These are phyloP conservation scores for Bryconaethiops microstoma DNA, from an alignment of 2,797 vertebrate species.

Conservation along the genomic window DNA sequence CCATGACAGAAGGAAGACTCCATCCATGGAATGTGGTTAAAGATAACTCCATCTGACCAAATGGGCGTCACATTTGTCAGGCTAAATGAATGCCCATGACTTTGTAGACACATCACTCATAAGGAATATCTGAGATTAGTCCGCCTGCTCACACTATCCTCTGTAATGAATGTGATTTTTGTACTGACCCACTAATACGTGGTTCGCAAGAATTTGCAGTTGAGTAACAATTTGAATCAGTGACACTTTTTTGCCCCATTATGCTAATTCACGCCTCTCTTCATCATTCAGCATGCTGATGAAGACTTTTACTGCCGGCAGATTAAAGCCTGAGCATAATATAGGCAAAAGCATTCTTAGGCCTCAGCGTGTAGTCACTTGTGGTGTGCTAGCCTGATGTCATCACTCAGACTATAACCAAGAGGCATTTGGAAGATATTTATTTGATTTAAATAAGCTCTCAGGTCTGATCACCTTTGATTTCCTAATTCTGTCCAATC, in stretches of 20 bases:
- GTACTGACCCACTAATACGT: neutral
- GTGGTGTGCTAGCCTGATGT: neutral
- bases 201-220: neutral
- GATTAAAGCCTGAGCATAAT: neutral
- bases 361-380: neutral
- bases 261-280: neutral
- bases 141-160: neutral
- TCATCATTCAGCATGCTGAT: neutral
- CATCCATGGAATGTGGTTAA: neutral
- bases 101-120: neutral
- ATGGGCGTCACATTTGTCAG: neutral
- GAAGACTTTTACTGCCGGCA: neutral
- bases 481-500: slow-evolving; percentile 16
- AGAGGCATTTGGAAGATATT: slow-evolving; percentile 27
- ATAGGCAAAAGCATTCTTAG: neutral
- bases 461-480: slow-evolving; percentile 36
- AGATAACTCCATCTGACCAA: neutral
- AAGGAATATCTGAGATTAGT: neutral
- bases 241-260: neutral
- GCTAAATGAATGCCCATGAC: neutral
- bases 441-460: slow-evolving; percentile 37
- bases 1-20: neutral
- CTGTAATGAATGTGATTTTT: neutral
- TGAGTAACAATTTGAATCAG: neutral
- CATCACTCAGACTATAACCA: neutral